Base-by-base conservation (phyloP, 2,888 invertebrate species). In the Cryptocephalus moraei region DNA sequence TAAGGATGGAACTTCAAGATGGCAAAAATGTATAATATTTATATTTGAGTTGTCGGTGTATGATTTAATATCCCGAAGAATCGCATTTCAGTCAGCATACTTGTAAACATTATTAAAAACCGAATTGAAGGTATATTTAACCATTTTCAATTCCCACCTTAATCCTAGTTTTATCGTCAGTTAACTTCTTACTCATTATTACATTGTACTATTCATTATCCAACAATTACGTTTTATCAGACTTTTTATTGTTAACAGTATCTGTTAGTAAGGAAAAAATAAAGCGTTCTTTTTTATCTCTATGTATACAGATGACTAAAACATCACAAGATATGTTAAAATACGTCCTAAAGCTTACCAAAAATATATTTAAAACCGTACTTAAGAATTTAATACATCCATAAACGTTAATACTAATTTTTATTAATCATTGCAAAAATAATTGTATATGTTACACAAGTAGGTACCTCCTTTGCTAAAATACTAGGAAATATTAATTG, bases 251-350 rank as follows among this genome's bases (percentile, higher is more conserved):
- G 43, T 47, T 47, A 45, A 32, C 32, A 34, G 41, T 46, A 49
- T 6, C 38, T 49, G 53, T 56, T 56, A 55, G 52, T 56, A 51
- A 47, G 50, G 50, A 49, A 52, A 54, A 57, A 52, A 46, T 49
- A 53, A 56, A 57, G 56, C 55, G 55, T 56, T 54, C 51, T 47
- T 45, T 12, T 36, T 33, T 40, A 45, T 39, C 13, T 49, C 32
- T 40, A 45, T 38, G 40, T 39, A 47, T 46, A 45, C 42, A 33
- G 39, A 50, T 31, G 39, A 51, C 51, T 44, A 55, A 50, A 47
- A 50, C 47, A 49, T 47, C 52, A 56, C 50, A 56, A 58, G 60
- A 60, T 60, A 60, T 60, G 60, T 59, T 56, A 55, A 58, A 59
- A 56, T 54, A 22, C 22, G 22, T 22, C 46, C 51, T 56, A 52